Evolutionary conservation across 2,888 invertebrate genomes (phyloP).

Genomic region (Pecten maximus): DNA sequence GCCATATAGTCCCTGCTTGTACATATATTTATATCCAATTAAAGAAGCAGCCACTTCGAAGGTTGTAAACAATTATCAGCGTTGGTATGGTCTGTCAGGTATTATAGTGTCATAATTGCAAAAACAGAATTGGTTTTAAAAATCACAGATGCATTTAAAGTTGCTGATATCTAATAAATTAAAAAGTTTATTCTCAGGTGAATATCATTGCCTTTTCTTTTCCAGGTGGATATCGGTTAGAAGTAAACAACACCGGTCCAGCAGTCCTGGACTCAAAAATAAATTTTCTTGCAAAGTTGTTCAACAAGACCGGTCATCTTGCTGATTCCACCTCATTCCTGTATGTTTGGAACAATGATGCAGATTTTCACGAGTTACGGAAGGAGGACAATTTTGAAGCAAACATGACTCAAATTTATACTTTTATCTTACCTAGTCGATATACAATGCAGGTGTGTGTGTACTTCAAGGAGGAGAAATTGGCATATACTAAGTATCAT

Average conservation of each 20-base stretch:
- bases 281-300: constrained; percentile 55
- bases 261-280: constrained; percentile 60
- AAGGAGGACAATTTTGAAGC: constrained; percentile 45
- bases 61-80: no score
- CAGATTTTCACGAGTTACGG: constrained; percentile 35
- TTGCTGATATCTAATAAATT: no score
- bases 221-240: constrained; percentile 53
- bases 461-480: constrained; percentile 35
- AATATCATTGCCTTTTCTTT: no score
- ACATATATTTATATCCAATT: no score
- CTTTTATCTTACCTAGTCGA: constrained; percentile 38
- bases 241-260: constrained; percentile 51
- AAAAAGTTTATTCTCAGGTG: no score
- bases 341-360: constrained; percentile 60
- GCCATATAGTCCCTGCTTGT: no score
- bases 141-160: no score
- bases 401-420: constrained; percentile 38
- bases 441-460: constrained; percentile 49
- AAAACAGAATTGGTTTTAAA: no score
- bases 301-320: constrained; percentile 26
- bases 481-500: background rate
- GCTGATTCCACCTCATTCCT: constrained; percentile 49
- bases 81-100: no score
- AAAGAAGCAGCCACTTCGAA: no score
- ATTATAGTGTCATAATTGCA: no score